These are phyloP conservation scores for Sinhomidia bicolor DNA, from an alignment of 2,888 invertebrate species.

Conservation along the genomic window DNA sequence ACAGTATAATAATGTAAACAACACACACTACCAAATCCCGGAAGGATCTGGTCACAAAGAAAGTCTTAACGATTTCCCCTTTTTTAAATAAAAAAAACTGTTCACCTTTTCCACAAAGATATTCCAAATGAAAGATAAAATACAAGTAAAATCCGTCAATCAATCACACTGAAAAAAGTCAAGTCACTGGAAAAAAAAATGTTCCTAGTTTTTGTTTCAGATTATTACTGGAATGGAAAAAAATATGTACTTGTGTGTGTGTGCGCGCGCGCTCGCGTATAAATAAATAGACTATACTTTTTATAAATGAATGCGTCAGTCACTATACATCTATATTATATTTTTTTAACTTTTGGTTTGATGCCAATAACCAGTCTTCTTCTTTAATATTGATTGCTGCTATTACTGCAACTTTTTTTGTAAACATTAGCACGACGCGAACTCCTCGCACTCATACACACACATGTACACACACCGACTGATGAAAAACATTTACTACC, in stretches of 20 bases:
- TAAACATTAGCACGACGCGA: slow-evolving; percentile 41
- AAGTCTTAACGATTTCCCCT: too few relatives aligned
- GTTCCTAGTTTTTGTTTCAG: neutral
- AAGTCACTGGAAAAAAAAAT: neutral
- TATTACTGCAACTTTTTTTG: slow-evolving; percentile 16
- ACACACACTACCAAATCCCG: slow-evolving; percentile 9
- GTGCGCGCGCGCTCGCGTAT: too few relatives aligned
- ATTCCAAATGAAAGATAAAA: neutral
- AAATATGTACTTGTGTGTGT: slow-evolving; percentile 5
- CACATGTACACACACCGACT: slow-evolving; percentile 47
- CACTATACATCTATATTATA: too few relatives aligned
- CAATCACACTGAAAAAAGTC: slow-evolving; percentile 10
- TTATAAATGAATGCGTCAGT: slow-evolving; percentile 7
- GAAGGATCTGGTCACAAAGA: slow-evolving; percentile 4
- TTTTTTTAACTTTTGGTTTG: slow-evolving; percentile 53
- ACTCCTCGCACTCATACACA: slow-evolving; percentile 18
- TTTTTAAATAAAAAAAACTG: too few relatives aligned
- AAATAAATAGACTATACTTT: neutral
- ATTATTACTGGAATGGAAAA: slow-evolving; percentile 43
- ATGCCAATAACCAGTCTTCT: slow-evolving; percentile 60
- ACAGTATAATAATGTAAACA: neutral
- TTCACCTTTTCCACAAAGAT: slow-evolving; percentile 26
- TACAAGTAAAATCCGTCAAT: slow-evolving; percentile 1
- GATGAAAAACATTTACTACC: slow-evolving; percentile 20
- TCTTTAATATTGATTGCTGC: slow-evolving; percentile 50